Evolutionary conservation across 1,140 invertebrate species (phyloP).

Genomic region (Samia ricini): DNA sequence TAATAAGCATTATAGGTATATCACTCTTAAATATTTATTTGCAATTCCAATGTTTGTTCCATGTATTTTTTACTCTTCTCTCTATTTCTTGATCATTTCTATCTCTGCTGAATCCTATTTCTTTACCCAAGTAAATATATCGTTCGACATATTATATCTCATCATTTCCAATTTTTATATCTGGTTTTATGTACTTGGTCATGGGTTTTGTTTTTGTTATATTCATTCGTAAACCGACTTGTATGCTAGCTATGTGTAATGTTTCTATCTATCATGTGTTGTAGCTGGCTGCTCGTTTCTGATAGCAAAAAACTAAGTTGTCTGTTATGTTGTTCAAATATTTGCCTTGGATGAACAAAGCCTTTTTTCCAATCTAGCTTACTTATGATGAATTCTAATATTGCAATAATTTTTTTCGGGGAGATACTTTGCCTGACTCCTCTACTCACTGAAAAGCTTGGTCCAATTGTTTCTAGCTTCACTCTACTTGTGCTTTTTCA

Average conservation of each 20-base stretch:
- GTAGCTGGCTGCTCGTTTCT: neutral
- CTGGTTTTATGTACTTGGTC: neutral
- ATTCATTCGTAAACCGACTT: neutral
- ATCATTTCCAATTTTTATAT: neutral
- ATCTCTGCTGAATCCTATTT: neutral
- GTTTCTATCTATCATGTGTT: neutral
- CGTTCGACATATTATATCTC: neutral
- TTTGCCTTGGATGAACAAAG: neutral
- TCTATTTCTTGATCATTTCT: neutral
- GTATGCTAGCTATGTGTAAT: neutral
- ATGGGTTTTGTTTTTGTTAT: too few relatives aligned
- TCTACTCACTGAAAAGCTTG: neutral
- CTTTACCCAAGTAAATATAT: slow-evolving; percentile 4
- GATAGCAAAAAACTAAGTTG: neutral
- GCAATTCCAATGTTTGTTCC: too few relatives aligned
- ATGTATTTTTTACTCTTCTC: neutral
- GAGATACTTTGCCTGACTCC: neutral
- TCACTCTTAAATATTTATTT: neutral
- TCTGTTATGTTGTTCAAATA: neutral
- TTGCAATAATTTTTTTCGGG: neutral
- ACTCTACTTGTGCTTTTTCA: too few relatives aligned
- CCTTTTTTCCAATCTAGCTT: too few relatives aligned
- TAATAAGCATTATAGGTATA: neutral
- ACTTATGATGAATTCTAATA: neutral
- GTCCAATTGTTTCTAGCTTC: slow-evolving; percentile 2